A percentile compares a stretch with the other conserved stretches of the same genome.
Conservation (phyloP, 2,113 vertebrate genomes). For the Coryphaenoides rupestris region DNA sequence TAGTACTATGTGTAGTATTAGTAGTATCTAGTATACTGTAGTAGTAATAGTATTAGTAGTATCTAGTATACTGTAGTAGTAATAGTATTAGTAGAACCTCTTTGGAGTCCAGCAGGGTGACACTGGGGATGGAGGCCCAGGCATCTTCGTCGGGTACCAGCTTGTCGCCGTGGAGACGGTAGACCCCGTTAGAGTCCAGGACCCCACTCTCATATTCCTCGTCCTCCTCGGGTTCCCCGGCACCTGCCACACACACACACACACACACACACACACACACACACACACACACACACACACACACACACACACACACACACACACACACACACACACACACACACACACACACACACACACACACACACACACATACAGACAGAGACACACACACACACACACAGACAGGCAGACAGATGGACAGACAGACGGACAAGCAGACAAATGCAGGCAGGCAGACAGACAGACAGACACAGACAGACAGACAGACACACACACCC, state of each 20-base stretch:
- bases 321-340: not conserved
- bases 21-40: not conserved
- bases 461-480: too few species aligned
- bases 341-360: not conserved
- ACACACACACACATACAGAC: too few species aligned
- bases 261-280: conserved; percentile 14
- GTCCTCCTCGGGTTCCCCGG: conserved; percentile 77
- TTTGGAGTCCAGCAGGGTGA: conserved; percentile 72
- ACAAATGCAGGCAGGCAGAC: too few species aligned
- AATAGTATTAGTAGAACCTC: conserved; percentile 57
- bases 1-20: too few species aligned
- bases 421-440: too few species aligned
- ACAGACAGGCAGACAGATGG: too few species aligned
- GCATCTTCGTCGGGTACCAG: conserved; percentile 74
- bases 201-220: conserved; percentile 76
- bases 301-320: conserved; percentile 12
- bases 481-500: too few species aligned
- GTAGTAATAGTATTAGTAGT: too few species aligned
- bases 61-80: not conserved
- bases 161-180: conserved; percentile 72
- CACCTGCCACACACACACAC: too few species aligned
- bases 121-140: conserved; percentile 76
- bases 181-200: conserved; percentile 72
- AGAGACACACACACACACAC: too few species aligned
- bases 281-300: too few species aligned